These are phyloP conservation scores for Brachionus rubens DNA, from an alignment of 1,140 invertebrate species.

Conservation along the genomic window DNA sequence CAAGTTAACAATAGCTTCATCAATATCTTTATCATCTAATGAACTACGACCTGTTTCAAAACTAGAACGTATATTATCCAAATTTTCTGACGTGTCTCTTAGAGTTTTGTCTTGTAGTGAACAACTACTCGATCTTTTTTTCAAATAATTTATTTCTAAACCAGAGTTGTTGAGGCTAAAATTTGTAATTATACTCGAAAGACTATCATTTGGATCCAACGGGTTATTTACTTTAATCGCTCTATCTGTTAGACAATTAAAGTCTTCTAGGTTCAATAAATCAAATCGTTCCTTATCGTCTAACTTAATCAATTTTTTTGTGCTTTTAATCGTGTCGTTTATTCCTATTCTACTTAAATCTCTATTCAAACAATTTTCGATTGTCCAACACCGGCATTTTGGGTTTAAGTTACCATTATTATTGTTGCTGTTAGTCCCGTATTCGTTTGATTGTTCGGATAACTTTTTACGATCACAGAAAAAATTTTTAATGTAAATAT, in stretches of 20 bases:
- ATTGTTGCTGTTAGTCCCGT: neutral
- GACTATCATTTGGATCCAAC: neutral
- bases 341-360: neutral
- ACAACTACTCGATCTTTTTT: neutral
- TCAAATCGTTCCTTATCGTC: constrained; percentile 17
- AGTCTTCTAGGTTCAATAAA: neutral
- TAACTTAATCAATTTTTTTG: constrained; percentile 17
- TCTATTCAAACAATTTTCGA: neutral
- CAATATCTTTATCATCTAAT: neutral
- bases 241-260: neutral
- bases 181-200: neutral
- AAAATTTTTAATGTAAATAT: constrained; percentile 24
- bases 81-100: neutral
- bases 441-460: neutral
- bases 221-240: neutral
- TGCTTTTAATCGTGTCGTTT: neutral
- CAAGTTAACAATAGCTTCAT: neutral
- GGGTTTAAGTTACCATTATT: neutral
- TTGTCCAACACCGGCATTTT: constrained; percentile 14
- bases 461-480: neutral
- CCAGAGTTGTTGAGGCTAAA: neutral
- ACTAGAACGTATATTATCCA: neutral
- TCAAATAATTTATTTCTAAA: constrained; percentile 18
- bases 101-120: neutral
- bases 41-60: neutral